Conservation (phyloP, 2,113 vertebrate species). For the Lutjanus erythropterus region DNA sequence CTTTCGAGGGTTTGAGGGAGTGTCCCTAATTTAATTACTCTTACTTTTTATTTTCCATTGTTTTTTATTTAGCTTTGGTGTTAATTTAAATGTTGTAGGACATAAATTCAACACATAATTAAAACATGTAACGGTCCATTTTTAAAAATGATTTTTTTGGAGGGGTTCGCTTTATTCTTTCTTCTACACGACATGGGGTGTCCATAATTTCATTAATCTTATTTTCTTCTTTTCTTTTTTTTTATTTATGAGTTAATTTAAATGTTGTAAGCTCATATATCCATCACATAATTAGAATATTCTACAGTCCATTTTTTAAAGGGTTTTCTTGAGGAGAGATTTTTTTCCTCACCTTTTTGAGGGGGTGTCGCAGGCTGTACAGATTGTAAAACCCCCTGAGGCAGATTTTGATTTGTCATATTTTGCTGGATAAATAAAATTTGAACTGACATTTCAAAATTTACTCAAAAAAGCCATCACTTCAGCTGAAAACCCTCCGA, state of each 20-base stretch:
- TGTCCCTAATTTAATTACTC: neutral
- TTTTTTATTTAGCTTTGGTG: neutral
- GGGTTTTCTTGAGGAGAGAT: too few relatives aligned
- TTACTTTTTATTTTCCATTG: neutral
- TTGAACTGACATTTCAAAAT: neutral
- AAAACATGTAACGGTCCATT: neutral
- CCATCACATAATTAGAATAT: neutral
- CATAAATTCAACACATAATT: neutral
- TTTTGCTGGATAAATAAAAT: too few relatives aligned
- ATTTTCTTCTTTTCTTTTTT: rapidly evolving
- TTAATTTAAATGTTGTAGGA: neutral
- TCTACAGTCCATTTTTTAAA: too few relatives aligned
- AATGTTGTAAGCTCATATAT: neutral
- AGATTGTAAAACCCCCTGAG: too few relatives aligned
- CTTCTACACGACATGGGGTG: too few relatives aligned
- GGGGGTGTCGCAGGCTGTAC: too few relatives aligned
- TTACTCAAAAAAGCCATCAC: neutral
- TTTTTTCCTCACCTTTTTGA: too few relatives aligned
- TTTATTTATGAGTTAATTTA: neutral
- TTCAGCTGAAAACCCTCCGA: constrained; percentile 1
- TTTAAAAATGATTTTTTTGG: too few relatives aligned
- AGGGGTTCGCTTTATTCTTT: too few relatives aligned
- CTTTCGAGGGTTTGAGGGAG: too few relatives aligned
- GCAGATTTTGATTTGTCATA: too few relatives aligned
- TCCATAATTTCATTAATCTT: too few relatives aligned